Base-by-base conservation (phyloP, 2,888 invertebrate genomes). In the Acanthosoma haemorrhoidale region DNA sequence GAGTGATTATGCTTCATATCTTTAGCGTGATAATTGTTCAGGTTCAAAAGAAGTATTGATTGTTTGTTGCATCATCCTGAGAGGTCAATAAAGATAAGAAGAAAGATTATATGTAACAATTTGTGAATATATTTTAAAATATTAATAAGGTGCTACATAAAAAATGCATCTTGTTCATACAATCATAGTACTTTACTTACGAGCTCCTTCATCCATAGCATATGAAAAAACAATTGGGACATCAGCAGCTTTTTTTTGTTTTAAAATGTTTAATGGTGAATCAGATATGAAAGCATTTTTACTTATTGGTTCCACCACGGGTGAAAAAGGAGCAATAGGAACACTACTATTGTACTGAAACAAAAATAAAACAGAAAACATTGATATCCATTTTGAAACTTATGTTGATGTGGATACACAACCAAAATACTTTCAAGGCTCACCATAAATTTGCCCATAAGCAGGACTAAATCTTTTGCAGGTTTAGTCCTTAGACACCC, bases 311-410 rank as follows among this genome's bases (percentile, higher is more conserved):
- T 92, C 92, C 0, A 86, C 81, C 0, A 88, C 88, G 0, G 90
- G 89, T 0, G 86, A 88, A 78, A 91, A 90, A 0, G 88, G 87
- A 0, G 88, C 84, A 77, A 88, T 88, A 72, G 90, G 85, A 78
- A 86, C 84, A 75, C 87, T 87, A 15, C 86, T 78, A 81, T 83
- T 85, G 31, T 83, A 81, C 84, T 84, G 72, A 43, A 79, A 79
- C 2, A 51, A 15, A 41, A 5, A 21, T 21, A 1, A 11, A 6
- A 18, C 13, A 16, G 16, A 32, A 16, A 15, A 31, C 15, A 29
- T n/a, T 25, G 3, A 51, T 51, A 4, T 18, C 9, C 8, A 0
- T 8, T 58, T 15, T 9, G 9, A 13, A 36, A 36, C 13, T 36
- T n/a, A n/a, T n/a, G n/a, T n/a, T n/a, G n/a, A n/a, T n/a, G n/a